Base-by-base conservation (phyloP, 2,888 invertebrate genomes). In the Phortica okadai region DNA sequence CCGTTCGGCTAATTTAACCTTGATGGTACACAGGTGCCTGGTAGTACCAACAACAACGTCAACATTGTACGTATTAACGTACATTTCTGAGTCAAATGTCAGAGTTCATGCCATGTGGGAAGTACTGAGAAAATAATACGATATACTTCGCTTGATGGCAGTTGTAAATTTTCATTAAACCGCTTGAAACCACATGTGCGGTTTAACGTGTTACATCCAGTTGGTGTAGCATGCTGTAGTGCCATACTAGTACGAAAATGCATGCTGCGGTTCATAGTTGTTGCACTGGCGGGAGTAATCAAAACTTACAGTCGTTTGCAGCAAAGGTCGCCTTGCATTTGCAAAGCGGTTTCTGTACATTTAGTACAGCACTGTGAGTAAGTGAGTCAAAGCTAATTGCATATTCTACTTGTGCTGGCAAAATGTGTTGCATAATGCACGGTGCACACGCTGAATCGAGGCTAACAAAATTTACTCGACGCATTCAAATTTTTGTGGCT, bases 381-480 rank as follows among this genome's bases (percentile, higher is more conserved):
- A 62, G 62, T 62, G 62, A 33, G 33, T 33, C 59, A 59, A 16
- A 59, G 59, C 59, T 59, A 8, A 59, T 21, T 62, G 25, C 62
- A 62, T 25, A 62, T 62, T 62, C 25, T 25, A 62, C 62, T 56
- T 56, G 10, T n/a, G 59, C 16, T 7, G 8, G 16, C 59, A 45
- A 69, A 54, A 70, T 21, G 25, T 14, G 21, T 70, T 54, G 54
- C 70, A 72, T 56, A 72, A 56, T 14, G 3, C 45, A 54, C 0
- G 41, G 16, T 14, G 41, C 41, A 33, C n/a, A 14, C 66, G n/a
- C 1, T 41, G n/a, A 70, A 72, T 45, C 54, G 70, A 56, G 54
- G 56, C 41, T 41, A 67, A 62, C 62, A 21, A 62, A 67, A 67
- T 41, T 64, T 64, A 44, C 67, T 67, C 7, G 67, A 8, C 42